Evolutionary conservation across 2,113 vertebrate genomes (phyloP).

Genomic region (Tragulus kanchil): DNA sequence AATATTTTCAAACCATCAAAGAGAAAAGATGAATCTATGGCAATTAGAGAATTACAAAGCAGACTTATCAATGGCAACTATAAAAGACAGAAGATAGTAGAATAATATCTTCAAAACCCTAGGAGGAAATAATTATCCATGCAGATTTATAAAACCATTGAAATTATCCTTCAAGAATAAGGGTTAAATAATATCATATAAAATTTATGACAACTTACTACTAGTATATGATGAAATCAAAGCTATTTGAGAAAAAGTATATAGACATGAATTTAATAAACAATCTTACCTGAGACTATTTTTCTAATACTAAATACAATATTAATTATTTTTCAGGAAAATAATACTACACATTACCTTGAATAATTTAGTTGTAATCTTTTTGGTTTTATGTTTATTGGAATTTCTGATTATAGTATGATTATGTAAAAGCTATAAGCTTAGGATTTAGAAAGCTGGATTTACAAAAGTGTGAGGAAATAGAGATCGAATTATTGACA

Average conservation of each 20-base stretch:
- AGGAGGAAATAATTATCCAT: background rate
- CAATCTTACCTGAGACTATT: background rate
- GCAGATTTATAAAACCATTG: background rate
- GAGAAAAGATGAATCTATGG: background rate
- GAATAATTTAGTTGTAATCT: conserved; percentile 20
- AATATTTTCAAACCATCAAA: background rate
- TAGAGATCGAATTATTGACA: too few relatives aligned
- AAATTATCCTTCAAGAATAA: conserved; percentile 35
- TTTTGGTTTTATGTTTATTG: background rate
- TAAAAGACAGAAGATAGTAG: background rate
- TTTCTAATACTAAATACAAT: background rate
- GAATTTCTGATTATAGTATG: background rate
- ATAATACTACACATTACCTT: background rate
- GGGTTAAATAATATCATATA: background rate
- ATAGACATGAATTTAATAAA: conserved; percentile 13
- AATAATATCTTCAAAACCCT: background rate
- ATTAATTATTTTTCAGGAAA: background rate
- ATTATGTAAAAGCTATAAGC: background rate
- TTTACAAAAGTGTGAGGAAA: too few relatives aligned
- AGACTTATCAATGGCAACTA: background rate
- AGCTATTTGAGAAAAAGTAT: background rate
- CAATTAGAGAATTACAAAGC: background rate
- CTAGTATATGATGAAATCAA: background rate
- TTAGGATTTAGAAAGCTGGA: too few relatives aligned
- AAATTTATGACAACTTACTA: background rate